Conservation (phyloP, 2,888 invertebrate species). For the Aricia artaxerxes region DNA sequence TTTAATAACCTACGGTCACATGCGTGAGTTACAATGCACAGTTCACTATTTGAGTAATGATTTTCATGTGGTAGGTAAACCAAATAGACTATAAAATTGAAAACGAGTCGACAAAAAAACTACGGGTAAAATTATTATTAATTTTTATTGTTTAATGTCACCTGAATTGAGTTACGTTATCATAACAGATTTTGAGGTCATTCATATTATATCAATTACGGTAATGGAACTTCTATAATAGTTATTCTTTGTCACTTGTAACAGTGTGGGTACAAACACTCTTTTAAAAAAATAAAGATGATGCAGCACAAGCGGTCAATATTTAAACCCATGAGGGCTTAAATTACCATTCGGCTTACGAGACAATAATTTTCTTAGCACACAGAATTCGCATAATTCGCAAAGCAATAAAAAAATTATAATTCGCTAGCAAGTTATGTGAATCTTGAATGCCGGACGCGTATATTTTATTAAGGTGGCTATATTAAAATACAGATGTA, state of each 20-base stretch:
- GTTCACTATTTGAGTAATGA: background rate
- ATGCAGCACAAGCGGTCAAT: no score
- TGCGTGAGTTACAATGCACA: slow-evolving; percentile 7
- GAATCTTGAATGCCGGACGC: slow-evolving; percentile 75
- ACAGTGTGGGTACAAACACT: no score
- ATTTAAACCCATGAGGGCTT: no score
- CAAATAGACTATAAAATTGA: background rate
- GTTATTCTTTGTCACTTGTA: no score
- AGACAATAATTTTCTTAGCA: background rate
- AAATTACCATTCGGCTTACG: background rate
- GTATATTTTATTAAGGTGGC: slow-evolving; percentile 43
- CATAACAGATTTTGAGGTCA: no score
- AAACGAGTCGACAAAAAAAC: background rate
- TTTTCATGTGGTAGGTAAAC: slow-evolving; percentile 6
- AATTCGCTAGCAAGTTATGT: slow-evolving; percentile 57
- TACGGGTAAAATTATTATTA: background rate
- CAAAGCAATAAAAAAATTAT: slow-evolving; percentile 51
- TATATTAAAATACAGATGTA: slow-evolving; percentile 57
- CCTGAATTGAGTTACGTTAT: no score
- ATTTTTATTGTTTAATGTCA: no score
- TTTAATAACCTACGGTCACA: slow-evolving; percentile 25
- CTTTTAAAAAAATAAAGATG: no score
- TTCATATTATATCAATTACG: no score
- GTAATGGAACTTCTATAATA: no score
- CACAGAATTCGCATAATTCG: slow-evolving; percentile 63